Evolutionary conservation across 2,797 vertebrate species (phyloP).

Genomic region (Molossus molossus): DNA sequence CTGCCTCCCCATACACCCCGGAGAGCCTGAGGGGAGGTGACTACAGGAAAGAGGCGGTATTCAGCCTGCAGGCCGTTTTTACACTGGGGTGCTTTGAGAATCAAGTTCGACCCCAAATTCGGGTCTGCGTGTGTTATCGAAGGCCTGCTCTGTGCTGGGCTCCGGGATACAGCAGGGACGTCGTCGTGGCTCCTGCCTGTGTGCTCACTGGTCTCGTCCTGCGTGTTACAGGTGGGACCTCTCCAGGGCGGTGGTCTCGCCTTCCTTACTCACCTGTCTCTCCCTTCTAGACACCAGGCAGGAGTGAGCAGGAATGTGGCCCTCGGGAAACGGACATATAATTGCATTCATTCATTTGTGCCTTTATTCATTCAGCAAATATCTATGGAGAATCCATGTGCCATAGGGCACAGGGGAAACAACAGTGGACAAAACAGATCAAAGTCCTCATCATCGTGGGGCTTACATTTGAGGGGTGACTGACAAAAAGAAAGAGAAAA

Average conservation of each 20-base stretch:
- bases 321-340: not conserved
- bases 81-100: not conserved
- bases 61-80: rapidly evolving
- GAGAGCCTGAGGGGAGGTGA: not conserved
- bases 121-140: not conserved
- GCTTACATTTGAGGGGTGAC: not conserved
- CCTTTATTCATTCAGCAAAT: not conserved
- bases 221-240: rapidly evolving
- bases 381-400: not conserved
- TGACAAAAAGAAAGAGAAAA: not conserved
- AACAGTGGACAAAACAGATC: not conserved
- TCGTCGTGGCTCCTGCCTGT: rapidly evolving
- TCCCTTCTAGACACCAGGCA: not conserved
- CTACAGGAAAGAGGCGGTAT: not conserved
- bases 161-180: too few relatives aligned
- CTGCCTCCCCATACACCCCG: rapidly evolving
- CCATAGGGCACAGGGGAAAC: not conserved
- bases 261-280: not conserved
- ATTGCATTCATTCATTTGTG: not conserved
- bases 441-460: not conserved
- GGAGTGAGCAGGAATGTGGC: not conserved
- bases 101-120: not conserved
- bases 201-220: not conserved
- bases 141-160: not conserved
- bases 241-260: too few relatives aligned